Base-by-base conservation (phyloP, 1,140 invertebrate species). In the Neodiprion fabricii region DNA sequence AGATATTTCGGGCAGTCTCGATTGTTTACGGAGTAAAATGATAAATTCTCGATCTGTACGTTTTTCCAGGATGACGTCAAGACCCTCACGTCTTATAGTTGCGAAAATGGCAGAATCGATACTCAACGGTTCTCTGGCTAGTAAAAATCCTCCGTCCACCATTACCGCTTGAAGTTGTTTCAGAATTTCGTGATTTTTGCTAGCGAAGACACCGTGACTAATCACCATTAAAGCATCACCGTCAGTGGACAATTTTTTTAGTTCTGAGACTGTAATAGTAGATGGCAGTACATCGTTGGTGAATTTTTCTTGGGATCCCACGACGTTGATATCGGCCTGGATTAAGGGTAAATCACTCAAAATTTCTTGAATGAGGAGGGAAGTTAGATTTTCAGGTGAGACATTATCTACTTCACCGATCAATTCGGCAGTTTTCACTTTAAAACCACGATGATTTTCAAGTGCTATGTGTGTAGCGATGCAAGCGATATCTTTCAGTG, bases 361-460 rank as follows among this genome's bases (percentile, higher is more conserved):
- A 2, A 90, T 82, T 1, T 91, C 90, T 53, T 86, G 81, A 7
- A 95, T 86, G 11, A 89, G 75, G 12, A 90, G 90, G 1, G 91
- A 85, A 0, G 92, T 74, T 0, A 90, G 85, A 72, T 89, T 76
- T 7, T 88, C 79, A 8, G 76, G 77, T 72, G 87, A 78, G 48
- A 85, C 78, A 68, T 90, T 87, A 17, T 91, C 89, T 77, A 90
- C 88, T 9, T 88, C 85, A 71, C 92, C 89, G 1, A 91, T 75
- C 2, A 91, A 78, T 85, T 97, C 96, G 7, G 96, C 87, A 4
- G 92, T 90, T 78, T 94, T 95, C 0, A 97, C 88, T 85, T 93
- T 94, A 28, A 91, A 89, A 0, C 86, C 87, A 40, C 90, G 83
- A 48, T 91, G 84, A 85, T 97, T 97, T 83, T 98, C 97, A 0